Percentiles rank a stretch among this genome's conserved stretches.
These are phyloP conservation scores for Macrophya alboannulata DNA, from an alignment of 2,888 invertebrate genomes.

Conservation along the genomic window DNA sequence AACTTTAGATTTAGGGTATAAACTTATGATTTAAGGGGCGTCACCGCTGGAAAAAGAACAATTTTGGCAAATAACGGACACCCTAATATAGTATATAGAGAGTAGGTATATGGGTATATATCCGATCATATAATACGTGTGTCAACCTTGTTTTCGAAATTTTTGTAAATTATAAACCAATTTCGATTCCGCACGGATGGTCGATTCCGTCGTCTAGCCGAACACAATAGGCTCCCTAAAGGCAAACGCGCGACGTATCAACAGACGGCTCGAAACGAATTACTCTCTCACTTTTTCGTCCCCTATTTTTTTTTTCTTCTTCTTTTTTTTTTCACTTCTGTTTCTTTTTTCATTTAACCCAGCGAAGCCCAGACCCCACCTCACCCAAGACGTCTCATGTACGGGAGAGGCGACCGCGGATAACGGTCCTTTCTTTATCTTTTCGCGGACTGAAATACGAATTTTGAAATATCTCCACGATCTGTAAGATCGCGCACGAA, in stretches of 20 bases:
- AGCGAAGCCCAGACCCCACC: neutral
- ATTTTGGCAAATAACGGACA: too few species aligned
- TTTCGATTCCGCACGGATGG: conserved; percentile 10
- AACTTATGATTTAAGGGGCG: too few species aligned
- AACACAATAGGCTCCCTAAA: neutral
- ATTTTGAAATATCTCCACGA: neutral
- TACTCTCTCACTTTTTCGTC: conserved; percentile 7
- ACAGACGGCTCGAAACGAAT: conserved; percentile 27
- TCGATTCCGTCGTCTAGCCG: conserved; percentile 17
- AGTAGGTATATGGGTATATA: neutral
- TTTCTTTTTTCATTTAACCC: neutral
- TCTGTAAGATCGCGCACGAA: neutral
- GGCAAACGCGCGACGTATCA: conserved; percentile 4
- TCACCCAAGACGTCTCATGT: neutral
- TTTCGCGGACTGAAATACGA: neutral
- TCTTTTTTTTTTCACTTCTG: neutral
- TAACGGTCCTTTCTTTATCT: neutral
- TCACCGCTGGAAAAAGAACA: too few species aligned
- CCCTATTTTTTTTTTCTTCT: neutral
- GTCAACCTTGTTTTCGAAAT: neutral
- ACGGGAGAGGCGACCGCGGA: neutral
- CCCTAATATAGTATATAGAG: neutral
- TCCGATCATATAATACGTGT: neutral
- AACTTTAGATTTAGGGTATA: too few species aligned
- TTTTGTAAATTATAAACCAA: conserved; percentile 21